phyloP scores from a whole-genome alignment of 2,797 vertebrate genomes.

The Hirundo rustica region DNA sequence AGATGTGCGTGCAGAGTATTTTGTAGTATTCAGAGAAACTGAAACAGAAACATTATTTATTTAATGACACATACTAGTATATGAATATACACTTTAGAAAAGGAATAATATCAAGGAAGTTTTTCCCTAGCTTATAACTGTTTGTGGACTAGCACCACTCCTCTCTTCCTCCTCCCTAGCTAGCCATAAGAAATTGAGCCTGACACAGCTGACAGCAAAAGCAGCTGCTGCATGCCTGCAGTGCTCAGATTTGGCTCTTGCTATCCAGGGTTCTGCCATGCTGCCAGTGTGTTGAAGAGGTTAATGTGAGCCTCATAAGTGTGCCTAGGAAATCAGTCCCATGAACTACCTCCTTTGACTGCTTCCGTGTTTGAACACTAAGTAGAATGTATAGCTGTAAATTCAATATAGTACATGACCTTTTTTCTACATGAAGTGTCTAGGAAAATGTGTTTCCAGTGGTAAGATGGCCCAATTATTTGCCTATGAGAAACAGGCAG shows the following conservation, averaged over 20 bases:
- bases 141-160: neutral
- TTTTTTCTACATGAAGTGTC: neutral
- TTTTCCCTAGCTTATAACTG: neutral
- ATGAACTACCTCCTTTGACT: neutral
- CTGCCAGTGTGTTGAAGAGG: accelerated
- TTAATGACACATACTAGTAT: neutral
- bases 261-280: neutral
- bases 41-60: neutral
- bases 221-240: neutral
- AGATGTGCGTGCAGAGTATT: accelerated
- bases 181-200: neutral
- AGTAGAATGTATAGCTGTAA: neutral
- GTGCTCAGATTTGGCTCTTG: neutral
- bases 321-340: neutral
- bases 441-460: neutral
- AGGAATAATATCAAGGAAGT: neutral
- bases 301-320: neutral
- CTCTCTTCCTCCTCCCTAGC: neutral
- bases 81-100: neutral
- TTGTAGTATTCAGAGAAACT: neutral
- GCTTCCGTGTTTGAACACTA: neutral
- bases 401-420: neutral
- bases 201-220: neutral
- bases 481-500: neutral
- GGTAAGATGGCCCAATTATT: neutral